These are phyloP conservation scores for Caenorhabditis inopinata DNA, from an alignment of 1,140 invertebrate species.

Conservation along the genomic window DNA sequence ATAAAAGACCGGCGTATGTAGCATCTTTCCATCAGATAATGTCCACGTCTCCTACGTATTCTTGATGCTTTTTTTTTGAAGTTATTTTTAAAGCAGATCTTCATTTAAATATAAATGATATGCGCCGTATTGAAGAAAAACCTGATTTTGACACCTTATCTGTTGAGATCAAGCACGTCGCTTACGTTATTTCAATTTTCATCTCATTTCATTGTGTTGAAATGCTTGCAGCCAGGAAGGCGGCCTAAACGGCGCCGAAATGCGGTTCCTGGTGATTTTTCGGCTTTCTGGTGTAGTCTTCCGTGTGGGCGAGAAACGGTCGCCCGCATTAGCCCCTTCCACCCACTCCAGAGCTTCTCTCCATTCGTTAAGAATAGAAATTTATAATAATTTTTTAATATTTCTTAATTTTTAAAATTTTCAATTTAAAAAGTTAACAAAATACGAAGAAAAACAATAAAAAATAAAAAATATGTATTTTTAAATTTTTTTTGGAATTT, in stretches of 20 bases:
- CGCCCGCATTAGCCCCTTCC: no score
- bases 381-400: no score
- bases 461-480: no score
- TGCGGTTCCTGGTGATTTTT: not conserved
- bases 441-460: no score
- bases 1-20: no score
- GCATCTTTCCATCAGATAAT: no score
- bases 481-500: no score
- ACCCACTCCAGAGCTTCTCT: no score
- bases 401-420: no score
- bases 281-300: not conserved
- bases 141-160: not conserved
- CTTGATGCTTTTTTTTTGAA: not conserved
- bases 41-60: not conserved
- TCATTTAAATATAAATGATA: not conserved
- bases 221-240: not conserved
- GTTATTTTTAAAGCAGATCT: not conserved
- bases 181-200: conserved; percentile 7
- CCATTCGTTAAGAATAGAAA: no score
- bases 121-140: not conserved
- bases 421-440: no score
- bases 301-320: no score
- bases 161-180: conserved; percentile 29
- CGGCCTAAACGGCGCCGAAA: not conserved
- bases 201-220: not conserved